Evolutionary conservation across 1,140 invertebrate species (phyloP), one percentile per base, ranked within the genome.

Genomic region (Drosophila rhopaloa): DNA sequence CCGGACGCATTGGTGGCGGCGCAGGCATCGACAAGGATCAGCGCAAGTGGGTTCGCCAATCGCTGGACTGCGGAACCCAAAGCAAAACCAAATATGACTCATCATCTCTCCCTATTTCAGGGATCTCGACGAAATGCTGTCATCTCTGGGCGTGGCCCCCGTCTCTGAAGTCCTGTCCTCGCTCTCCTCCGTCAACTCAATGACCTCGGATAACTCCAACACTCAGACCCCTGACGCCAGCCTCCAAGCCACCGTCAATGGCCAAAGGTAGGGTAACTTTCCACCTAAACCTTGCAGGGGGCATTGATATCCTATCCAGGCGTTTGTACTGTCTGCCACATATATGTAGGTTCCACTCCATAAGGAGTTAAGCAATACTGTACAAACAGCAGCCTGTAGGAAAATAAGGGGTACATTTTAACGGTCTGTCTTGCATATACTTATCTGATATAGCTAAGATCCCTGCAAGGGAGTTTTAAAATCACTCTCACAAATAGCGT

Each of bases 111-210:
- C 8, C 1, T 13, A 0, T 24, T 29, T 7, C n/a, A 92, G 96
- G 46, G 96, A 97, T 90, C 90, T 97, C 57, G 96, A 98, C 93
- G 96, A 97, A 80, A 96, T 97, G 95, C 93, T 98, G 40, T 96
- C 96, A 4, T 97, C 96, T 1, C 93, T 97, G 58, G 97, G 97
- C 41, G 96, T 98, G 66, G 96, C 96, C 13, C 96, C 97, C 29
- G 96, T 97, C 10, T 96, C 96, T 92, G 96, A 97, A 92, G 96
- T 97, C 10, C 92, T 97, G 46, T 97, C 96, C 5, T 97, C 96
- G 75, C 94, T 97, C 55, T 97, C 96, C n/a, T 97, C 96, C 88
- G 95, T 96, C 90, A 95, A 96, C 74, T 97, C 96, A n/a, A 92
- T 96, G 44, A 95, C 96, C 29, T 95, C 95, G 11, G 95, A 96